A percentile compares a stretch with the other conserved stretches of the same genome.
Evolutionary conservation across 1,140 invertebrate species (phyloP).

Genomic region (Mesaphorura yosii): DNA sequence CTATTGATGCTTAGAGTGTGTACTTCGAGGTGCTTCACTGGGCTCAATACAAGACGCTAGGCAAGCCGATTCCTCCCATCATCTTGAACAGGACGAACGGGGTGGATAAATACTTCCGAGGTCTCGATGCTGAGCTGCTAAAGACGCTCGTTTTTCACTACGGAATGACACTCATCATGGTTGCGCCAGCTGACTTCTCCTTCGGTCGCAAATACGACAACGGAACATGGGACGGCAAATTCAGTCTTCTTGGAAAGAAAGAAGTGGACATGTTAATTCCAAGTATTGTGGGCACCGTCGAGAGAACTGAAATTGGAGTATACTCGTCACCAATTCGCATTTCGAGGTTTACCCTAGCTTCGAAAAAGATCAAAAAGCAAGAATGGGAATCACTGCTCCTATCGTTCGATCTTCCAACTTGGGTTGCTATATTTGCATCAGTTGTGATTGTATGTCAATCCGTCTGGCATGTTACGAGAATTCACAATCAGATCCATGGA

Average conservation of each 20-base stretch:
- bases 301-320: background rate
- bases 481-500: background rate
- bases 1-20: background rate
- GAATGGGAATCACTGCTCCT: too few relatives aligned
- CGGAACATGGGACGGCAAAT: constrained; percentile 9
- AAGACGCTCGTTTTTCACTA: background rate
- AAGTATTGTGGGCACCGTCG: background rate
- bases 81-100: background rate
- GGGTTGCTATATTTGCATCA: background rate
- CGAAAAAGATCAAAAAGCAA: too few relatives aligned
- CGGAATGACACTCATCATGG: background rate
- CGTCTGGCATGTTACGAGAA: background rate
- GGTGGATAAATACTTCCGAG: background rate
- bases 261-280: constrained; percentile 8
- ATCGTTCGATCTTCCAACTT: background rate
- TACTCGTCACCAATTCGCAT: constrained; percentile 1
- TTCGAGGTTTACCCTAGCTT: background rate
- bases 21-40: background rate
- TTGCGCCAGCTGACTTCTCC: background rate
- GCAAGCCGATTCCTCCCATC: background rate
- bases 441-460: background rate
- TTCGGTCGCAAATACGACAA: background rate
- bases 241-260: background rate
- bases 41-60: background rate
- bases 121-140: constrained; percentile 3